Evolutionary conservation across 2,888 invertebrate species (phyloP).

Genomic region (Drosophila parthenogenetica): DNA sequence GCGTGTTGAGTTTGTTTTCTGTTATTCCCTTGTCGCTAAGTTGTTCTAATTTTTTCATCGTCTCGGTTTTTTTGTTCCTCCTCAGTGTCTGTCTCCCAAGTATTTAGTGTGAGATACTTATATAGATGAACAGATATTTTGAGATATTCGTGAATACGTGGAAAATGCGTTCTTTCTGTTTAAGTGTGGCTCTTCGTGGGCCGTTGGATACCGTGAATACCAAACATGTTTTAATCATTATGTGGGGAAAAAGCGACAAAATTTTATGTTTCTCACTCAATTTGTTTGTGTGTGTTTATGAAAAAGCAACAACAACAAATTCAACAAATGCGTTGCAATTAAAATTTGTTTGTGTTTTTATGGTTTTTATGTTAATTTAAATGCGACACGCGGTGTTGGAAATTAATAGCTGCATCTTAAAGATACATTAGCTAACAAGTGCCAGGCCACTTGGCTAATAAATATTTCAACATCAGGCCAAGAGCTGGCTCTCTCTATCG

Average conservation of each 20-base stretch:
- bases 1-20: constrained; percentile 63
- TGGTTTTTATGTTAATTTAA: constrained; percentile 74
- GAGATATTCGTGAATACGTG: constrained; percentile 35
- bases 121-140: constrained; percentile 68
- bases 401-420: constrained; percentile 60
- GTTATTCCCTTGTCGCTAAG: constrained; percentile 69
- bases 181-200: constrained; percentile 57
- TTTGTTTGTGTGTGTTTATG: constrained; percentile 60
- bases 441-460: constrained; percentile 50
- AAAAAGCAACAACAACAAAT: constrained; percentile 21
- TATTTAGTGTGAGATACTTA: constrained; percentile 53
- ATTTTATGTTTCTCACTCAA: constrained; percentile 78
- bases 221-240: constrained; percentile 61
- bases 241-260: constrained; percentile 53
- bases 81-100: constrained; percentile 1
- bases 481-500: constrained; percentile 3
- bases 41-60: constrained; percentile 77
- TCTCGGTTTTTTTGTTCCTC: constrained; percentile 7
- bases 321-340: constrained; percentile 76
- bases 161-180: constrained; percentile 55
- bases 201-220: constrained; percentile 37
- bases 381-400: constrained; percentile 53
- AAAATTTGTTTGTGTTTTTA: constrained; percentile 55
- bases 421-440: constrained; percentile 55
- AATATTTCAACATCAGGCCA: constrained; percentile 63